Percentiles rank a stretch among this genome's conserved stretches.
Evolutionary conservation across 2,113 vertebrate genomes (phyloP).

Genomic region (Aspiorhynchus laticeps): DNA sequence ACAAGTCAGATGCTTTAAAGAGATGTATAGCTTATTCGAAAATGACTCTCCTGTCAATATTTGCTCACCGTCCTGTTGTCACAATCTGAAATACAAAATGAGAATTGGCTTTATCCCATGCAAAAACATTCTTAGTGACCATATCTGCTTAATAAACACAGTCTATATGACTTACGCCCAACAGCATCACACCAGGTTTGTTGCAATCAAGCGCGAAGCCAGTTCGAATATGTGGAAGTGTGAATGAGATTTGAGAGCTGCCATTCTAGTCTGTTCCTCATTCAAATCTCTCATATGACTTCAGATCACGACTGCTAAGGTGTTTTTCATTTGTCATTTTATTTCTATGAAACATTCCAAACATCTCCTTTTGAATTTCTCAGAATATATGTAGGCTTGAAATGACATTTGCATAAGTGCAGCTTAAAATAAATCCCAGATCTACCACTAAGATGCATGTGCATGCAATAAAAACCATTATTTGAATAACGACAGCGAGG

Average conservation of each 20-base stretch:
- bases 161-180: too few species aligned
- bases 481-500: background rate
- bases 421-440: background rate
- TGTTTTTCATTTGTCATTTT: background rate
- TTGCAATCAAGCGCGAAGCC: background rate
- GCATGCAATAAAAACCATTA: background rate
- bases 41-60: background rate
- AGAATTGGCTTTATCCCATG: background rate
- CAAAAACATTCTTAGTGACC: background rate
- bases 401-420: background rate
- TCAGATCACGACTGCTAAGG: background rate
- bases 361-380: background rate
- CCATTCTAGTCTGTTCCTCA: background rate
- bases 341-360: background rate
- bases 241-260: slow-evolving; percentile 1
- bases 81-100: background rate
- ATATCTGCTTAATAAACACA: background rate
- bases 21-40: background rate
- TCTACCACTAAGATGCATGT: too few species aligned
- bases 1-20: background rate
- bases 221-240: background rate
- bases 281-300: background rate
- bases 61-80: background rate
- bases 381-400: background rate
- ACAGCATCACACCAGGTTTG: too few species aligned